Conservation (phyloP, 64 coral and sea anemone genomes). For the Platygyra sinensis region DNA sequence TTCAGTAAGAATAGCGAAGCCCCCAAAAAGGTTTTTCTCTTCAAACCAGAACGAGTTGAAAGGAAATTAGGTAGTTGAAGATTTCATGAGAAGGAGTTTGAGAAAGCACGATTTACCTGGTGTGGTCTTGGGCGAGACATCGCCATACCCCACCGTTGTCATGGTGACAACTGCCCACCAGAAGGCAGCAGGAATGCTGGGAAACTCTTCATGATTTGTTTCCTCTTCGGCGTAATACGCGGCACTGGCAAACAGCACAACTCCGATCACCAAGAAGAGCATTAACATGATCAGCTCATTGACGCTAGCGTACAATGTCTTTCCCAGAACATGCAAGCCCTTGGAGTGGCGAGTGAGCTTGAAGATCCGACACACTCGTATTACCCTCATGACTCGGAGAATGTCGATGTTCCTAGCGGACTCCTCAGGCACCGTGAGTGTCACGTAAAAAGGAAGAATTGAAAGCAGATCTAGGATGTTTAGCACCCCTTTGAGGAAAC, state of each 20-base stretch:
- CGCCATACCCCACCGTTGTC: slow-evolving; percentile 93
- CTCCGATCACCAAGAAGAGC: slow-evolving; percentile 87
- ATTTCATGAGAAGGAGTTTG: not conserved
- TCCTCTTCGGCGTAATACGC: slow-evolving; percentile 85
- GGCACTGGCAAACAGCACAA: slow-evolving; percentile 83
- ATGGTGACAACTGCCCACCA: slow-evolving; percentile 98
- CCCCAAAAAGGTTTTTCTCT: too few relatives aligned
- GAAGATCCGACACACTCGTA: slow-evolving; percentile 84
- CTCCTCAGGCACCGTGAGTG: slow-evolving; percentile 33
- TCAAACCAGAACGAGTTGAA: not conserved
- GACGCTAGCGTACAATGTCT: slow-evolving; percentile 80
- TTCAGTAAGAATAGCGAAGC: too few relatives aligned
- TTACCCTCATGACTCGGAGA: slow-evolving; percentile 83
- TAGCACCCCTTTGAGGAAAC: slow-evolving; percentile 75
- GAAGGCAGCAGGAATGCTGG: slow-evolving; percentile 82
- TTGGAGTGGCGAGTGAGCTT: slow-evolving; percentile 89
- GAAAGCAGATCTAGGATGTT: slow-evolving; percentile 90
- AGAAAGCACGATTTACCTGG: slow-evolving; percentile 38
- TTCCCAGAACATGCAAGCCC: slow-evolving; percentile 84
- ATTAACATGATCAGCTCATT: slow-evolving; percentile 91
- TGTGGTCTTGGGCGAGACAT: slow-evolving; percentile 63
- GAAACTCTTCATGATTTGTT: not conserved
- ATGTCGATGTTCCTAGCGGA: slow-evolving; percentile 64
- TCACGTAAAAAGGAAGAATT: slow-evolving; percentile 84
- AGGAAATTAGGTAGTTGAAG: not conserved